Evolutionary conservation across 2,888 invertebrate species (phyloP).

Genomic region (Heliconius aoede): DNA sequence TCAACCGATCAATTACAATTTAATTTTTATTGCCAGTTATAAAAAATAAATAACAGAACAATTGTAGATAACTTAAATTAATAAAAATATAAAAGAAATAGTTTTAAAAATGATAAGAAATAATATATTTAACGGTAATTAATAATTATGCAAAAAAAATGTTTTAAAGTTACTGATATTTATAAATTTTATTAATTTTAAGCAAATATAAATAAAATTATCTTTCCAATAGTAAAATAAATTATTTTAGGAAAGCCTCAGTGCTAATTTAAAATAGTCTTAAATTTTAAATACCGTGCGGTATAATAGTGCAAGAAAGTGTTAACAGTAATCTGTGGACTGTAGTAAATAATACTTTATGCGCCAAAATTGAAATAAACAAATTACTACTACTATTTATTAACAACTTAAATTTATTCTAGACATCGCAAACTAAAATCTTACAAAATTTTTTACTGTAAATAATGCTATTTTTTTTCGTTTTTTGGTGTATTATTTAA

Average conservation of each 20-base stretch:
- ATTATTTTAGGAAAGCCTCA: no score
- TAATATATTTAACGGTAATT: background rate
- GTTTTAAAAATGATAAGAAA: background rate
- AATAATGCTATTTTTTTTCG: no score
- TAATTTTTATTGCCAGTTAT: slow-evolving; percentile 49
- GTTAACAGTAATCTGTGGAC: background rate
- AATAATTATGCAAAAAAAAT: no score
- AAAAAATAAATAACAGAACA: slow-evolving; percentile 9
- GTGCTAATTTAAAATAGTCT: no score
- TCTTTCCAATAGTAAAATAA: no score
- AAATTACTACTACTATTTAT: background rate
- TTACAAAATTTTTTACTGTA: no score
- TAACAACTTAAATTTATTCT: background rate
- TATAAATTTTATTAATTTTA: no score
- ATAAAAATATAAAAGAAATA: background rate
- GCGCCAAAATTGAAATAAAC: slow-evolving; percentile 4
- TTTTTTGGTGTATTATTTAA: no score
- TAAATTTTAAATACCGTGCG: no score
- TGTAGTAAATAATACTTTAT: background rate
- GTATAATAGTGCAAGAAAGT: background rate
- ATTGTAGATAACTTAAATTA: background rate
- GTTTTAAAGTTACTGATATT: no score
- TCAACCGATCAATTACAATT: slow-evolving; percentile 55
- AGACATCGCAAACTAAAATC: background rate
- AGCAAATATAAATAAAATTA: no score